Conservation (phyloP, 2,113 vertebrate genomes). For the Phalacrocorax carbo region DNA sequence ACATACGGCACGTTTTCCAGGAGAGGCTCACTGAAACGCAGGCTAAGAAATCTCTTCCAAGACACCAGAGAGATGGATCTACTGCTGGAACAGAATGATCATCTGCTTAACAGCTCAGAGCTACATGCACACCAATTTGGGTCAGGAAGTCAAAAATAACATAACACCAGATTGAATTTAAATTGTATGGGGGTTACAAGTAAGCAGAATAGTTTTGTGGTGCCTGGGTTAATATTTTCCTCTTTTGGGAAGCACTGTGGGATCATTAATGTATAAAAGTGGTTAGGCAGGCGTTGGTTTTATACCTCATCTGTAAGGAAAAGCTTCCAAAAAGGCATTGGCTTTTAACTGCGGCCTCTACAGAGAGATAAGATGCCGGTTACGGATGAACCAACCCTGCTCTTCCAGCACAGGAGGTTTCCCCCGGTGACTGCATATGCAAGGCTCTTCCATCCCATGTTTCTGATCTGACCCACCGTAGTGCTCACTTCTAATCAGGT, state of each 20-base stretch:
- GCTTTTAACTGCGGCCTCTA: background rate
- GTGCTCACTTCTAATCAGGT: background rate
- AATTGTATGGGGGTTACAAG: background rate
- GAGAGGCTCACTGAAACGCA: background rate
- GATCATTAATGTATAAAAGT: slow-evolving; percentile 20
- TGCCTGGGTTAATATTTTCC: slow-evolving; percentile 32
- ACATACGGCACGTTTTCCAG: background rate
- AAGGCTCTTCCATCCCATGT: background rate
- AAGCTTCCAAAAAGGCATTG: slow-evolving; percentile 24
- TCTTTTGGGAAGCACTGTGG: background rate
- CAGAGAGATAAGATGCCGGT: background rate
- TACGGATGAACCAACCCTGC: background rate
- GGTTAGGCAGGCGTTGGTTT: background rate
- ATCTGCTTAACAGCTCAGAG: slow-evolving; percentile 49
- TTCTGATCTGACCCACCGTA: background rate
- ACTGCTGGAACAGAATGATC: background rate
- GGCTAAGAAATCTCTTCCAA: slow-evolving; percentile 3
- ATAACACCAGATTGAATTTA: slow-evolving; percentile 25
- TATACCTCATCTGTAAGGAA: slow-evolving; percentile 24
- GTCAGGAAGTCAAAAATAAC: slow-evolving; percentile 52
- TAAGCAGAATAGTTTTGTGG: background rate
- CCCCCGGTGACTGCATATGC: background rate
- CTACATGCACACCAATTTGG: background rate
- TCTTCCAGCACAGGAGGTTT: background rate
- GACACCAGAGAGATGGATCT: slow-evolving; percentile 1